Base-by-base conservation (phyloP, 2,888 invertebrate species). In the Caenorhabditis plicata region DNA sequence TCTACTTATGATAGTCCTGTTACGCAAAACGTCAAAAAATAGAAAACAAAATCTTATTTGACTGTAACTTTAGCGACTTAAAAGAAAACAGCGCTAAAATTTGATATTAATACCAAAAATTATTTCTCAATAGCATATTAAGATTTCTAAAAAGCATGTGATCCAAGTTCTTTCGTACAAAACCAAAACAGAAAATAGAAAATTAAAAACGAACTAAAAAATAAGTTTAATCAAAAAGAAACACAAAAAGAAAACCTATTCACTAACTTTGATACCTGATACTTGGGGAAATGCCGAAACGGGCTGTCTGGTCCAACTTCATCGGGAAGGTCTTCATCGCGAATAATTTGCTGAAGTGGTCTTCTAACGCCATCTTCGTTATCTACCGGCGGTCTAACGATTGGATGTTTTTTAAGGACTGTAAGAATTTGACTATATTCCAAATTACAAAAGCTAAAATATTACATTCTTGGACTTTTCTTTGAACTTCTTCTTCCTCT, bases 211-310 rank as follows among this genome's bases (percentile, higher is more conserved):
- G n/a, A n/a, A n/a, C n/a, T n/a, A n/a, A n/a, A n/a, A n/a, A n/a
- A n/a, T n/a, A n/a, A n/a, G n/a, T n/a, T 22, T 33, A 20, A 31
- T 22, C 4, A 20, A 42, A 31, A 42, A 29, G 25, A 33, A n/a
- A n/a, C n/a, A n/a, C n/a, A n/a, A n/a, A n/a, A n/a, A n/a, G n/a
- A n/a, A n/a, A n/a, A n/a, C n/a, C n/a, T n/a, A n/a, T n/a, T n/a
- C 51, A 61, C 61, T 63, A 57, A 63, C 54, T 54, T 58, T 27
- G 50, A 48, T 47, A 71, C 71, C 66, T 60, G 69, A 52, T 69
- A 71, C 60, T 71, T 71, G 39, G 71, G 71, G 33, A 69, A 67
- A 41, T 71, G 71, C 25, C 71, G 64, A 56, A 63, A 64, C 35
- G 69, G 68, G 4, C 62, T 63, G 35, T 71, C 71, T 17, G 71